Percentiles rank a stretch among this genome's conserved stretches.
Evolutionary conservation across 2,888 invertebrate species (phyloP).

Genomic region (Agrilus cyanescens): DNA sequence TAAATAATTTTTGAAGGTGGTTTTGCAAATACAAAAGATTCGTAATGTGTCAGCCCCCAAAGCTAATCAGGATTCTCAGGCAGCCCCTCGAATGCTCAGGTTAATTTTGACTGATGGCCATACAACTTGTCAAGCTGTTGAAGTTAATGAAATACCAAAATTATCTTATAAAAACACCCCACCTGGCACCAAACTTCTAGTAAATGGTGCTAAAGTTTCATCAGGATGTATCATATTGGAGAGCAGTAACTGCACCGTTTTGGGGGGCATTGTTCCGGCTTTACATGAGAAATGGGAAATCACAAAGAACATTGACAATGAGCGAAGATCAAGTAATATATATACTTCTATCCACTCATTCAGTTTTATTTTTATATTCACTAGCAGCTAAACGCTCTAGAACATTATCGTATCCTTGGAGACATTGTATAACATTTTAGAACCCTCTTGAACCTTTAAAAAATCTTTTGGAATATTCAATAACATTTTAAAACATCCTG

Average conservation of each 20-base stretch:
- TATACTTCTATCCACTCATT: too few species aligned
- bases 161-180: constrained; percentile 66
- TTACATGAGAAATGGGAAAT: constrained; percentile 85
- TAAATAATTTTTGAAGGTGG: constrained; percentile 37
- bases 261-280: constrained; percentile 75
- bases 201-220: constrained; percentile 47
- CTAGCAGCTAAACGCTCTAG: too few species aligned
- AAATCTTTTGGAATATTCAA: too few species aligned
- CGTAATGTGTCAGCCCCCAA: constrained; percentile 85
- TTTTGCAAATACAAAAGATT: constrained; percentile 80
- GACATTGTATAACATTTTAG: too few species aligned
- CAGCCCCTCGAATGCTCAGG: constrained; percentile 74
- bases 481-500: too few species aligned
- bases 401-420: too few species aligned
- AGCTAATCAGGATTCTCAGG: constrained; percentile 72
- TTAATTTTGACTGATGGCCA: constrained; percentile 79
- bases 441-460: too few species aligned
- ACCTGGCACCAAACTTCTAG: constrained; percentile 75
- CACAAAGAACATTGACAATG: constrained; percentile 29
- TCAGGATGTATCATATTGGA: constrained; percentile 60
- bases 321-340: constrained; percentile 4
- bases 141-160: constrained; percentile 56
- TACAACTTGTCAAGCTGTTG: constrained; percentile 63
- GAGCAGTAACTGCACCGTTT: constrained; percentile 51
- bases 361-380: too few species aligned